These are phyloP conservation scores for Panulirus ornatus DNA, from an alignment of 1,140 invertebrate species.

Conservation along the genomic window DNA sequence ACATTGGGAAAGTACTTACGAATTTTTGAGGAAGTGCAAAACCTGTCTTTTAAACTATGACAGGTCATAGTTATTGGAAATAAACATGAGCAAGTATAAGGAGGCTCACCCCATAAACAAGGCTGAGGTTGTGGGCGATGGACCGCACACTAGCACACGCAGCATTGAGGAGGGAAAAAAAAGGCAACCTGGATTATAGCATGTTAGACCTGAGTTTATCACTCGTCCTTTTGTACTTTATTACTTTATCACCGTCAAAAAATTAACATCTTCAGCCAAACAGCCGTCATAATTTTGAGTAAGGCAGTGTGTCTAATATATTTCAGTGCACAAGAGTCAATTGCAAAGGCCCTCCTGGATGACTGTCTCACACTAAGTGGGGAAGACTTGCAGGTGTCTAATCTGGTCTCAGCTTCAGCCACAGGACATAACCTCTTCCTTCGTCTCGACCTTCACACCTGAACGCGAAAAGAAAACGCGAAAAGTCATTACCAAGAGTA, in stretches of 20 bases:
- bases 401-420: neutral
- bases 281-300: neutral
- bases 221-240: too few relatives aligned
- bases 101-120: neutral
- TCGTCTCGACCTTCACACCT: neutral
- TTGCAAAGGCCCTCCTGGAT: neutral
- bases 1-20: too few relatives aligned
- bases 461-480: too few relatives aligned
- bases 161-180: too few relatives aligned
- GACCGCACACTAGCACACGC: neutral
- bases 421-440: neutral
- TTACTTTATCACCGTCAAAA: neutral
- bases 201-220: neutral
- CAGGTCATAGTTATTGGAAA: too few relatives aligned
- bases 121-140: neutral
- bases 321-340: neutral
- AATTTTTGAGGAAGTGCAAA: too few relatives aligned
- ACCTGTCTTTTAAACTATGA: too few relatives aligned
- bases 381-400: neutral
- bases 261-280: neutral
- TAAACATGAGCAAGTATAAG: too few relatives aligned
- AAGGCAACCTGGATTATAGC: neutral
- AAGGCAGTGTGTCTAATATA: slow-evolving; percentile 8
- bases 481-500: too few relatives aligned
- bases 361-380: neutral